Percentiles rank a stretch among this genome's conserved stretches.
These are phyloP conservation scores for Falco biarmicus DNA, from an alignment of 2,797 vertebrate species.

Conservation along the genomic window DNA sequence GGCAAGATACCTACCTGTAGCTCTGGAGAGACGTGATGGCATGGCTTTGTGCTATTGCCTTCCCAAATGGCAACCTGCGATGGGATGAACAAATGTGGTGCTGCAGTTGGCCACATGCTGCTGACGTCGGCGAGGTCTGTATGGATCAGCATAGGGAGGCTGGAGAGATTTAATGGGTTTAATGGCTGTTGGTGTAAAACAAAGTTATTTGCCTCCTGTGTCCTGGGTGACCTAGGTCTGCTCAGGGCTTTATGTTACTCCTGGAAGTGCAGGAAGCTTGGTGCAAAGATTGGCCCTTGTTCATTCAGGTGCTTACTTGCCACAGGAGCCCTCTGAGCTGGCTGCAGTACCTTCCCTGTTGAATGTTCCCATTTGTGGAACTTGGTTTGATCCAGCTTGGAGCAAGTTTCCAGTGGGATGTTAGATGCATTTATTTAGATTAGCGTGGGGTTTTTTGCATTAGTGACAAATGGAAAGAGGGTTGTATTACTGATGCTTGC, in stretches of 20 bases:
- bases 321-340: fast-evolving
- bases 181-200: background rate
- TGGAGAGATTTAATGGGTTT: background rate
- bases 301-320: background rate
- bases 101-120: background rate
- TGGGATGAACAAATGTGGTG: background rate
- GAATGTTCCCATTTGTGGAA: background rate
- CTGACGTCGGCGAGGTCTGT: fast-evolving
- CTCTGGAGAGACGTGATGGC: background rate
- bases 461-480: background rate
- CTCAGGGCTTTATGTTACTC: background rate
- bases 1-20: background rate
- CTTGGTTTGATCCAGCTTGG: background rate
- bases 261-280: background rate
- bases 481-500: background rate
- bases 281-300: background rate
- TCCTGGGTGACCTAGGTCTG: background rate
- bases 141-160: background rate
- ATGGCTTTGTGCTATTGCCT: background rate
- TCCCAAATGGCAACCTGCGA: background rate
- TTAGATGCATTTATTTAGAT: background rate
- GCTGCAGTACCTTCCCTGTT: background rate
- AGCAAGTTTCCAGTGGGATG: background rate
- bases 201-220: background rate
- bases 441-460: background rate